Conservation (phyloP, 2,888 invertebrate species). For the Chrysolina haemoptera region DNA sequence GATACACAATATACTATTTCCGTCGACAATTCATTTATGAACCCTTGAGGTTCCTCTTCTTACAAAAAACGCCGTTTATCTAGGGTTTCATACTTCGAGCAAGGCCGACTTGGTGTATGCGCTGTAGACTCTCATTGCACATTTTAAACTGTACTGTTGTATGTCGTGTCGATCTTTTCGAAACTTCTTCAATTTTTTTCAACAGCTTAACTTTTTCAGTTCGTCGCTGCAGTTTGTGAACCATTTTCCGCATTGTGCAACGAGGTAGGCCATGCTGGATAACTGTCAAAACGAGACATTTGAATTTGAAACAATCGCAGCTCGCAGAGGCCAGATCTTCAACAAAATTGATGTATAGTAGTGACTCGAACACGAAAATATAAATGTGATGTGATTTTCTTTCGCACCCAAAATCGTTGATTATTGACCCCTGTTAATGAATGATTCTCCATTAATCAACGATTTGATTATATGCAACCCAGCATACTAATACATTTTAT, state of each 20-base stretch:
- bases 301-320: conserved; percentile 45
- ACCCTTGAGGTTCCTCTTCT: conserved; percentile 67
- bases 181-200: conserved; percentile 42
- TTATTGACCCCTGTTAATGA: no score
- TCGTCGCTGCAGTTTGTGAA: conserved; percentile 23
- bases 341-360: conserved; percentile 28
- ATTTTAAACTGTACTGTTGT: conserved; percentile 55
- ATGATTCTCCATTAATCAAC: no score
- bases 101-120: conserved; percentile 64
- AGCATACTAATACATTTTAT: no score
- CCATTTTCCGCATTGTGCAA: conserved; percentile 42
- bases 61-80: conserved; percentile 65
- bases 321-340: conserved; percentile 46
- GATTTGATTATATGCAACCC: no score
- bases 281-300: conserved; percentile 50
- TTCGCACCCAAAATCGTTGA: no score
- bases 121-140: conserved; percentile 61
- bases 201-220: conserved; percentile 28
- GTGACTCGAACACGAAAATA: conserved; percentile 27
- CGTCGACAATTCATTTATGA: no score
- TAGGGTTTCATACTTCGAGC: conserved; percentile 66
- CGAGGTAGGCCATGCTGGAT: conserved; percentile 51
- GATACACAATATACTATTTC: no score
- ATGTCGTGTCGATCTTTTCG: conserved; percentile 52
- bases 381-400: conserved; percentile 41